Base-by-base conservation (phyloP, 2,797 vertebrate genomes). In the Gymnodraco acuticeps region DNA sequence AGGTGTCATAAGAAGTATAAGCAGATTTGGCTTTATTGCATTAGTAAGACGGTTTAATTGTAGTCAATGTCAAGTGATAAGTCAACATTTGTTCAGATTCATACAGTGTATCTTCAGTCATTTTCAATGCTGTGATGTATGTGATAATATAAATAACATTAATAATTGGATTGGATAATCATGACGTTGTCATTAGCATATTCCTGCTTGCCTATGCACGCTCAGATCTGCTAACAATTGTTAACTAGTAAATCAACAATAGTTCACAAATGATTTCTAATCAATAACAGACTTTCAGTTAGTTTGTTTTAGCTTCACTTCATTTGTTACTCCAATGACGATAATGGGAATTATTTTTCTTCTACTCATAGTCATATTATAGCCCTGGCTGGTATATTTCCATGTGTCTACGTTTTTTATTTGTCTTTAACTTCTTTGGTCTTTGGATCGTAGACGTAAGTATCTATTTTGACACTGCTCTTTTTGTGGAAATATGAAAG, bases 401-500 rank as follows among this genome's bases (percentile, higher is more conserved):
- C 15, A 20, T 27, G 19, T 20, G 71, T 62, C 31, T n/a, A 38
- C 9, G 5, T n/a, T 65, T 76, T 38, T 60, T 15, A 48, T 73
- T 66, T 46, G 10, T 64, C 53, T 59, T 67, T 17, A 51, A 17
- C 31, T 20, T 54, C 23, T 23, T 14, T 47, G 10, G 38, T 75
- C 43, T 60, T 17, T 53, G 47, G 38, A 60, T 68, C 59, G 73
- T 14, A 65, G 47, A 81, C 63, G 54, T n/a, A 46, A 48, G 20
- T 9, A 38, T 62, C n/a, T 11, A 38, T 20, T 60, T 56, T 69
- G 64, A 78, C 54, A 43, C 54, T 87, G 77, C 75, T 87, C 73
- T 85, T 87, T 90, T 84, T 23, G 51, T 77, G 43, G 48, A 80
- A 82, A 64, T 65, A 72, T 75, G 70, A 38, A 73, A 55, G 56